Percentiles rank a stretch among this genome's conserved stretches.
Conservation (phyloP, 2,888 invertebrate genomes). For the Mimumesa dahlbomi region DNA sequence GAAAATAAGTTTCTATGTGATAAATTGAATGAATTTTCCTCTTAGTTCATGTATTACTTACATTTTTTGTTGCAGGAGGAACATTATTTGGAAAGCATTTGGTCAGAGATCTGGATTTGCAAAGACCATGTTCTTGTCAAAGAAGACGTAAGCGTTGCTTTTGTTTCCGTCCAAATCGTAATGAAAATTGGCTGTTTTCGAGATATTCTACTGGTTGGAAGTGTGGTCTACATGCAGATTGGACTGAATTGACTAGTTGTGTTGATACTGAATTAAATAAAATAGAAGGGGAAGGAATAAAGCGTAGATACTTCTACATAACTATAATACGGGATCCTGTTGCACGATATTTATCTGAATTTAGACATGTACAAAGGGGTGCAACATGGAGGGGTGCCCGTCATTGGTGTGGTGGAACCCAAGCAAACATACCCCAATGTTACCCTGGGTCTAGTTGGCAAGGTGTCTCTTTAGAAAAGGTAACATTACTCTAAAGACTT, state of each 20-base stretch:
- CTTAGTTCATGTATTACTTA: too few relatives aligned
- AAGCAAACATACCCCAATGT: slow-evolving; percentile 92
- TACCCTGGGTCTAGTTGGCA: slow-evolving; percentile 91
- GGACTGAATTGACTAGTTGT: slow-evolving; percentile 97
- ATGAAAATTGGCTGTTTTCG: slow-evolving; percentile 98
- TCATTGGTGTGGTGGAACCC: slow-evolving; percentile 85
- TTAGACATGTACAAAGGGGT: slow-evolving; percentile 96
- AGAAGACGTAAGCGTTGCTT: slow-evolving; percentile 93
- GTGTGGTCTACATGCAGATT: slow-evolving; percentile 98
- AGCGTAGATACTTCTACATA: slow-evolving; percentile 96
- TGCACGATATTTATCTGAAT: slow-evolving; percentile 96
- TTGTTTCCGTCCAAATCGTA: slow-evolving; percentile 94
- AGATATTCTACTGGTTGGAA: slow-evolving; percentile 98
- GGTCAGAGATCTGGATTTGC: slow-evolving; percentile 95
- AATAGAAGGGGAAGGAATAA: slow-evolving; percentile 91
- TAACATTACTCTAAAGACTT: slow-evolving; percentile 30
- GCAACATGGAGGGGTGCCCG: slow-evolving; percentile 95
- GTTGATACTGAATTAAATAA: slow-evolving; percentile 95
- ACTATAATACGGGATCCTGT: slow-evolving; percentile 97
- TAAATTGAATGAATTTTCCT: not conserved
- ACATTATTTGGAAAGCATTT: slow-evolving; percentile 98
- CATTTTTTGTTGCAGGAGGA: slow-evolving; percentile 83
- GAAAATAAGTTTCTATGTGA: slow-evolving; percentile 21
- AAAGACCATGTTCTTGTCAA: slow-evolving; percentile 96
- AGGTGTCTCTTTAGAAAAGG: slow-evolving; percentile 89